Percentiles rank a stretch among this genome's conserved stretches.
Conservation (phyloP, 2,888 invertebrate genomes). For the Drosophila falleni region DNA sequence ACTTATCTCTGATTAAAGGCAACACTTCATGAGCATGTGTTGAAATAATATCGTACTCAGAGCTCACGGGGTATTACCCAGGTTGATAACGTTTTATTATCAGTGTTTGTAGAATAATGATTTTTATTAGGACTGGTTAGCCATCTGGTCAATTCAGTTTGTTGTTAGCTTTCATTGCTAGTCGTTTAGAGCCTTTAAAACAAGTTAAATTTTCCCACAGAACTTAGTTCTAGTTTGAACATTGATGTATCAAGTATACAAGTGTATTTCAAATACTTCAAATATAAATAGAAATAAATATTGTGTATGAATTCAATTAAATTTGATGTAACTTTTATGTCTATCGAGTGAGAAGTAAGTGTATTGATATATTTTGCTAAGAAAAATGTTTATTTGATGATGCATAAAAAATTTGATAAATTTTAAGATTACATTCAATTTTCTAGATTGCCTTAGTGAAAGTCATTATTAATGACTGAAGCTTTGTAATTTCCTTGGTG, state of each 20-base stretch:
- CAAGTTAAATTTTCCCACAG: no score
- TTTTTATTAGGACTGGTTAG: not conserved
- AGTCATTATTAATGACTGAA: constrained; percentile 4
- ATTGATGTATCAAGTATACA: constrained; percentile 8
- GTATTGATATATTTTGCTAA: not conserved
- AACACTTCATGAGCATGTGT: constrained; percentile 35
- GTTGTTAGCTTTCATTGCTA: constrained; percentile 4
- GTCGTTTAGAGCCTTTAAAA: constrained; percentile 25
- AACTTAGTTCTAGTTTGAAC: constrained; percentile 14
- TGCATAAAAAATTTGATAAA: not conserved
- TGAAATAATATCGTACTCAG: constrained; percentile 6
- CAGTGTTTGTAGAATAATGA: constrained; percentile 5
- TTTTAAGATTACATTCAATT: not conserved
- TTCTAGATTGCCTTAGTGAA: not conserved
- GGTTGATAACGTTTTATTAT: constrained; percentile 10
- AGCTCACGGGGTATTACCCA: constrained; percentile 1
- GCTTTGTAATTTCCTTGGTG: not conserved
- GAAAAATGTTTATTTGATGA: not conserved
- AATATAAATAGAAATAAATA: no score
- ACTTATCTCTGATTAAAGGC: constrained; percentile 60
- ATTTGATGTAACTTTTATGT: constrained; percentile 15
- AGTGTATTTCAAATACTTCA: not conserved
- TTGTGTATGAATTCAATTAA: not conserved
- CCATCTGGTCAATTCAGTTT: constrained; percentile 12
- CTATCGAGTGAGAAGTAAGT: constrained; percentile 43